Evolutionary conservation across 2,888 invertebrate species (phyloP).

Genomic region (Epistrophella euchroma): DNA sequence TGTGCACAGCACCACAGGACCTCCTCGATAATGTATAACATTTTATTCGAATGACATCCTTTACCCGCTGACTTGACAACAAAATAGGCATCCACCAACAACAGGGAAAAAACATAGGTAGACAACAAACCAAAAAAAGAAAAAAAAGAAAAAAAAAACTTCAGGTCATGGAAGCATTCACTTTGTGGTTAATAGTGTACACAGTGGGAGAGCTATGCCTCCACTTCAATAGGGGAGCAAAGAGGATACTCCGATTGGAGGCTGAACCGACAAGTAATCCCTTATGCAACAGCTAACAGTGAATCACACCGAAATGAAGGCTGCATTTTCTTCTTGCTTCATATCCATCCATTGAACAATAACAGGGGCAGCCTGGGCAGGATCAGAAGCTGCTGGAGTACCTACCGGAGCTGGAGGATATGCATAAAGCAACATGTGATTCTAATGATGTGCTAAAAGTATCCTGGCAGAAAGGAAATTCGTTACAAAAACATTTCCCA

Average conservation of each 20-base stretch:
- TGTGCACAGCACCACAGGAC: neutral
- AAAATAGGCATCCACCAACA: slow-evolving; percentile 53
- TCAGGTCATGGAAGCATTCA: slow-evolving; percentile 60
- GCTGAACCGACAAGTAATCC: slow-evolving; percentile 24
- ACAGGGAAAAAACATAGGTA: slow-evolving; percentile 3
- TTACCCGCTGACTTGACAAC: slow-evolving; percentile 66
- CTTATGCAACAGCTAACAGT: slow-evolving; percentile 59
- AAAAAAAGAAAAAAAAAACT: neutral
- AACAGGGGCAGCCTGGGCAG: neutral
- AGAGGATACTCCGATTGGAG: slow-evolving; percentile 25
- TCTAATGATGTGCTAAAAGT: slow-evolving; percentile 68
- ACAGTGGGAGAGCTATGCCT: neutral
- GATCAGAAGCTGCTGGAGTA: neutral
- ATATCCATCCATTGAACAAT: slow-evolving; percentile 30
- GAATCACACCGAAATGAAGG: slow-evolving; percentile 63
- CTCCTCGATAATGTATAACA: slow-evolving; percentile 63
- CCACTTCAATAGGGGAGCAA: slow-evolving; percentile 8
- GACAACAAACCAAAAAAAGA: slow-evolving; percentile 8
- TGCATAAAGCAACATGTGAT: slow-evolving; percentile 55
- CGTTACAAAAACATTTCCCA: slow-evolving; percentile 52
- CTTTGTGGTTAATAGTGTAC: slow-evolving; percentile 44
- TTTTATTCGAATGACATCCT: slow-evolving; percentile 71
- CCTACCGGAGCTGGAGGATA: neutral
- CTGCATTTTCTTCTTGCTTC: slow-evolving; percentile 3
- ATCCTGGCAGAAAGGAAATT: slow-evolving; percentile 52